phyloP scores from a whole-genome alignment of 2,888 invertebrate species.

The Polylopha cassiicola region DNA sequence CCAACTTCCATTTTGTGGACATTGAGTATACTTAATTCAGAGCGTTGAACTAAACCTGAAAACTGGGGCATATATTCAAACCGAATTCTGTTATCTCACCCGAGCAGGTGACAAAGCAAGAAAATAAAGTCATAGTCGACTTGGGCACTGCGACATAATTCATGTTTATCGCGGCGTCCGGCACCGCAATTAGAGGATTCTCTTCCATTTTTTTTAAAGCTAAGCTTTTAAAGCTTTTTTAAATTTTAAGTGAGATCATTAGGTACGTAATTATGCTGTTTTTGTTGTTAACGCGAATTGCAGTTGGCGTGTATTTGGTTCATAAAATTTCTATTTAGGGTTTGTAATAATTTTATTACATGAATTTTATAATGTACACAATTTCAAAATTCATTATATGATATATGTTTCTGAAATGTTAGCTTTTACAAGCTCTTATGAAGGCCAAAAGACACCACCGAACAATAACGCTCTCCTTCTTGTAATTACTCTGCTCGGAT shows the following conservation, averaged over 20 bases:
- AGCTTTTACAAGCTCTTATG: too few relatives aligned
- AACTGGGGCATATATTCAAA: constrained; percentile 25
- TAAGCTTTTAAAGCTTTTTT: constrained; percentile 36
- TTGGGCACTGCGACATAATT: constrained; percentile 70
- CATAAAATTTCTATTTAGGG: too few relatives aligned
- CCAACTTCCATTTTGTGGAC: too few relatives aligned
- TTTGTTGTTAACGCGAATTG: constrained; percentile 12
- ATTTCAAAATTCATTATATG: too few relatives aligned
- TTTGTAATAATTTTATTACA: too few relatives aligned
- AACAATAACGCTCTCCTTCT: too few relatives aligned
- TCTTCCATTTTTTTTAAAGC: constrained; percentile 41
- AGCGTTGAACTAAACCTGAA: constrained; percentile 25
- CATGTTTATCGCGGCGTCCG: constrained; percentile 67
- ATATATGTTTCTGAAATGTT: too few relatives aligned
- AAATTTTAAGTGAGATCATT: constrained; percentile 23
- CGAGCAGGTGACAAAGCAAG: constrained; percentile 66
- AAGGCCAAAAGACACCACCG: too few relatives aligned
- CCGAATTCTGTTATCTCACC: constrained; percentile 46
- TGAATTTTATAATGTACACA: too few relatives aligned
- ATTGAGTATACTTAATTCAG: too few relatives aligned
- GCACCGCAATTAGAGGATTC: constrained; percentile 68
- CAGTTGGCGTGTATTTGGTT: too few relatives aligned
- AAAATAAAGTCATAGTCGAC: constrained; percentile 59
- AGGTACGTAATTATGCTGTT: constrained; percentile 23
- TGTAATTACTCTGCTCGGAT: too few relatives aligned